Conservation (phyloP, 2,797 vertebrate species). For the Borostomias antarcticus region DNA sequence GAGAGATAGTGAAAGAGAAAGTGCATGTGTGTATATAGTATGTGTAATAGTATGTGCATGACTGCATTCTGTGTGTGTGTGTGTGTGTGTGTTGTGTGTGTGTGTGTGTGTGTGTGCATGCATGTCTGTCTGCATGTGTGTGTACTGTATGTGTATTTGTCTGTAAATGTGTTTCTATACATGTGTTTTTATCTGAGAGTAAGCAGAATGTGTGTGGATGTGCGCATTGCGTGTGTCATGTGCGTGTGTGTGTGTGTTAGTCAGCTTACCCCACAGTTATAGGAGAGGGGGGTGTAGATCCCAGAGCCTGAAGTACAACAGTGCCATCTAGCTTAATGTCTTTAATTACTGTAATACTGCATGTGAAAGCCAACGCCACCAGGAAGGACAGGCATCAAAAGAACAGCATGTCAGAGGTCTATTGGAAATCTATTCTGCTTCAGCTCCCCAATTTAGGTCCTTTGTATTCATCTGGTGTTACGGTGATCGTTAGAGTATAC, state of each 20-base stretch:
- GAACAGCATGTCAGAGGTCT: not conserved
- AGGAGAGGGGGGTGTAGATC: slow-evolving; percentile 21
- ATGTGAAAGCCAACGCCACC: slow-evolving; percentile 26
- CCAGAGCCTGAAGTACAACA: slow-evolving; percentile 53
- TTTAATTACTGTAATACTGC: slow-evolving; percentile 42
- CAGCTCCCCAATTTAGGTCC: not conserved
- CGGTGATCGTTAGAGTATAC: not conserved
- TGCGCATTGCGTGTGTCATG: not conserved
- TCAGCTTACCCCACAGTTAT: not conserved
- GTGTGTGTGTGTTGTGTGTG: slow-evolving; percentile 13
- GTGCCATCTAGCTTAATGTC: slow-evolving; percentile 63
- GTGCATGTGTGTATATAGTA: not conserved
- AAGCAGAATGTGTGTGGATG: not conserved
- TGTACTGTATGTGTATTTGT: not conserved
- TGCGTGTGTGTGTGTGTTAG: slow-evolving; percentile 4
- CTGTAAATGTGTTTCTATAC: not conserved
- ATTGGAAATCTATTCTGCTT: not conserved
- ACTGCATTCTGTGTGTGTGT: slow-evolving; percentile 1
- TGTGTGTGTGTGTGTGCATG: slow-evolving; percentile 5
- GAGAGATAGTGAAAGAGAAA: slow-evolving; percentile 7
- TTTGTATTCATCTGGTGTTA: not conserved
- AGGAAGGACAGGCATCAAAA: not conserved
- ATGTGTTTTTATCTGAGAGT: not conserved
- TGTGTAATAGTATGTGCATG: not conserved
- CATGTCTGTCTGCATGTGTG: not conserved